Evolutionary conservation across 1,140 invertebrate species (phyloP).

Genomic region (Hycleus cichorii): DNA sequence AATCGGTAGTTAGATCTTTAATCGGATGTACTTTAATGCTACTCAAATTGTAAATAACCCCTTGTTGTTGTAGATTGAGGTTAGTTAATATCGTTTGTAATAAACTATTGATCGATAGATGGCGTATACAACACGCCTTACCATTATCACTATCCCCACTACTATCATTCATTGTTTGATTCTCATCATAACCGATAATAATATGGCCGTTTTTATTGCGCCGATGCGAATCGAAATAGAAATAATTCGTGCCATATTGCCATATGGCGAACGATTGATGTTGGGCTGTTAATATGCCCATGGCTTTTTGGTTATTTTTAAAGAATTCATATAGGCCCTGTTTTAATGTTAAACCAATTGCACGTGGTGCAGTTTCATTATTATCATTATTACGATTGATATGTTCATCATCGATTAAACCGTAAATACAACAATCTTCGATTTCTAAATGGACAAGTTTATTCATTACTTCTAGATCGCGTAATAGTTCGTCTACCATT

Average conservation of each 20-base stretch:
- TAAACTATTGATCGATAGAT: constrained; percentile 12
- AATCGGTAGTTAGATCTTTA: too few relatives aligned
- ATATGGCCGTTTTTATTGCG: constrained; percentile 40
- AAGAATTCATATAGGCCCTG: constrained; percentile 39
- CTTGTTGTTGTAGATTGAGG: not conserved
- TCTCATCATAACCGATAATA: not conserved
- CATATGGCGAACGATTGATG: constrained; percentile 40
- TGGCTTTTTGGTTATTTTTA: constrained; percentile 37
- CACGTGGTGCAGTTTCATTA: constrained; percentile 35
- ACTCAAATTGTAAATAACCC: too few relatives aligned
- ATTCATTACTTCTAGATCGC: constrained; percentile 27
- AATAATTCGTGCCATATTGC: constrained; percentile 36
- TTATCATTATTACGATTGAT: constrained; percentile 19
- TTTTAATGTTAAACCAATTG: constrained; percentile 40
- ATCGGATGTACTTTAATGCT: too few relatives aligned
- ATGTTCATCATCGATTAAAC: not conserved
- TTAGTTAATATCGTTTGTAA: constrained; percentile 16
- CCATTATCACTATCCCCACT: constrained; percentile 6
- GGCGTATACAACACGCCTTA: constrained; percentile 19
- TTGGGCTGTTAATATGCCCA: constrained; percentile 40
- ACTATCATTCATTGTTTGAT: too few relatives aligned
- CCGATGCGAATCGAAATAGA: constrained; percentile 44
- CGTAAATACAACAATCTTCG: constrained; percentile 31
- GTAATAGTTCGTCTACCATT: constrained; percentile 33
- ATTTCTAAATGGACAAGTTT: constrained; percentile 30